Evolutionary conservation across 92 coral and sea anemone genomes (phyloP).

Genomic region (Palythoa grandis): DNA sequence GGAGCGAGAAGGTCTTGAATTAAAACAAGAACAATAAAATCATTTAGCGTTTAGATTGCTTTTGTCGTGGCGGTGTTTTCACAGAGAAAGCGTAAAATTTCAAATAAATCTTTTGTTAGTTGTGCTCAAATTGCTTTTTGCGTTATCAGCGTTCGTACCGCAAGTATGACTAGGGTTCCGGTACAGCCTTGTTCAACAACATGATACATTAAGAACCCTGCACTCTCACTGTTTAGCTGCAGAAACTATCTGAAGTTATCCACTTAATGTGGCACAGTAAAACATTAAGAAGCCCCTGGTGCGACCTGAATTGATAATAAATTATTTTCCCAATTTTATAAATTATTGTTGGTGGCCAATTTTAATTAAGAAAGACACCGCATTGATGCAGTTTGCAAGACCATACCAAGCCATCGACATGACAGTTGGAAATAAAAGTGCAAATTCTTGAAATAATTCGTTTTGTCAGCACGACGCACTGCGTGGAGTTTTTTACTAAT

Average conservation of each 20-base stretch:
- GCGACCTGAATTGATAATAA: constrained; percentile 25
- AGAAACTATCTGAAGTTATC: not conserved
- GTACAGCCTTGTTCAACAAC: not conserved
- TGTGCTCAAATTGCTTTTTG: constrained; percentile 30
- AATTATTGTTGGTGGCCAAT: constrained; percentile 33
- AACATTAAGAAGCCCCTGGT: not conserved
- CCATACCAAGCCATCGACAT: not conserved
- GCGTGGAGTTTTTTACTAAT: not conserved
- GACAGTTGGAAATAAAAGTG: constrained; percentile 6
- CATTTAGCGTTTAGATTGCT: constrained; percentile 84
- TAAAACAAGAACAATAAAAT: constrained; percentile 83
- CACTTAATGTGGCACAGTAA: not conserved
- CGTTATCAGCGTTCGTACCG: constrained; percentile 2
- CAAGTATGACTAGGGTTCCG: not conserved
- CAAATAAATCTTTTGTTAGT: constrained; percentile 54
- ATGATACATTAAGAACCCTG: not conserved
- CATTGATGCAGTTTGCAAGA: not conserved
- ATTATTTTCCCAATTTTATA: constrained; percentile 30
- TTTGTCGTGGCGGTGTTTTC: constrained; percentile 79
- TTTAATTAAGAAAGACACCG: constrained; percentile 36
- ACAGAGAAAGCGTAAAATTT: constrained; percentile 62
- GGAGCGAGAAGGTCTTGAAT: constrained; percentile 84
- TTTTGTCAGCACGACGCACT: constrained; percentile 14
- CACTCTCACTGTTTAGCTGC: not conserved
- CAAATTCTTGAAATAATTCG: constrained; percentile 6